phyloP scores from a whole-genome alignment of 2,113 vertebrate species.

The Agapornis roseicollis region DNA sequence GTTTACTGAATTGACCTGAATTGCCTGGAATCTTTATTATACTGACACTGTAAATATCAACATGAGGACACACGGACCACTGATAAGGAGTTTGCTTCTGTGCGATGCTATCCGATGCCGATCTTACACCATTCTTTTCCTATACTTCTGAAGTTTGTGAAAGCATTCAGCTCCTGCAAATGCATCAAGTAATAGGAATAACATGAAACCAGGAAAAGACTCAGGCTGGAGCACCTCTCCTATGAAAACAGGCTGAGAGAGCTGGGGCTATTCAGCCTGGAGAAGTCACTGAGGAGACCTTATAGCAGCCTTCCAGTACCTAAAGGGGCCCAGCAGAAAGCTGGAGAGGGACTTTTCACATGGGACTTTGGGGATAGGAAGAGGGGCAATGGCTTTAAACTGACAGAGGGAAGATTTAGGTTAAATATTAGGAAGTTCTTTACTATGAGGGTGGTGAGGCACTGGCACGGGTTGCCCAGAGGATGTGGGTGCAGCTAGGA shows the following conservation, averaged over 20 bases:
- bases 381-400: not conserved
- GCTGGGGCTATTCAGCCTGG: not conserved
- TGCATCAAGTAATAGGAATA: not conserved
- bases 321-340: not conserved
- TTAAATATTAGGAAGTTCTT: not conserved
- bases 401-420: not conserved
- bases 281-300: not conserved
- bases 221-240: not conserved
- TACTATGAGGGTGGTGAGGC: not conserved
- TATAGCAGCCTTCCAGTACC: not conserved
- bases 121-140: not conserved
- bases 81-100: not conserved
- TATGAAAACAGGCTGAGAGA: not conserved
- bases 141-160: not conserved
- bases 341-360: not conserved
- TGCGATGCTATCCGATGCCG: not conserved
- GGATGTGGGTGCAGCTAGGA: not conserved
- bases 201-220: not conserved
- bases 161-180: not conserved
- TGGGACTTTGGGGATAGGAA: not conserved
- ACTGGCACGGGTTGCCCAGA: not conserved
- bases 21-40: not conserved
- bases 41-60: not conserved
- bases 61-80: not conserved
- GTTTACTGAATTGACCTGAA: not conserved